Percentiles rank a stretch among this genome's conserved stretches.
Evolutionary conservation across 2,888 invertebrate species (phyloP).

Genomic region (Ochropleura leucogaster): DNA sequence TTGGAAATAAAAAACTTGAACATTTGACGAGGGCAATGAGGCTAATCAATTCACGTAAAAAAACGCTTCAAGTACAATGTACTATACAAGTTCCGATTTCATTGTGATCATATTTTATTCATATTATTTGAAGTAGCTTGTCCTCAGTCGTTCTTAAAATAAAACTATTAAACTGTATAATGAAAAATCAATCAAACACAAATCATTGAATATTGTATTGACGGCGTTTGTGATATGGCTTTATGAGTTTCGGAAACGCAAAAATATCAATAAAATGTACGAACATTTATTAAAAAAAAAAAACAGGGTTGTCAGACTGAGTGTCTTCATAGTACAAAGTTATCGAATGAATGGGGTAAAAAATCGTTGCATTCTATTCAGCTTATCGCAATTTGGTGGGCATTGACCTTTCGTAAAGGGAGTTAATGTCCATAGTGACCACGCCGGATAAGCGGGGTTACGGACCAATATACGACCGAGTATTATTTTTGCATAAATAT

Average conservation of each 20-base stretch:
- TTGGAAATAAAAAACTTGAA: slow-evolving; percentile 4
- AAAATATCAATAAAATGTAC: slow-evolving; percentile 33
- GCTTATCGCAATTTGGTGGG: slow-evolving; percentile 38
- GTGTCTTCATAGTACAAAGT: slow-evolving; percentile 16
- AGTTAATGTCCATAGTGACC: slow-evolving; percentile 34
- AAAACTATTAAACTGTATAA: slow-evolving; percentile 25
- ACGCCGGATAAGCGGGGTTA: slow-evolving; percentile 18
- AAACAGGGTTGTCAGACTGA: neutral
- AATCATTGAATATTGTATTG: slow-evolving; percentile 31
- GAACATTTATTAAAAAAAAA: slow-evolving; percentile 35
- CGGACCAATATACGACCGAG: slow-evolving; percentile 37
- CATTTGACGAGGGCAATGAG: slow-evolving; percentile 6
- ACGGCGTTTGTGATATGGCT: slow-evolving; percentile 1
- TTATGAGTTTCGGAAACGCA: slow-evolving; percentile 14
- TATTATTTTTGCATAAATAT: slow-evolving; percentile 62
- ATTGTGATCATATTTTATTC: slow-evolving; percentile 28
- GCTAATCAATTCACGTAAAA: neutral
- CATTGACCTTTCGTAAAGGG: slow-evolving; percentile 40
- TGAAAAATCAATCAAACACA: slow-evolving; percentile 41
- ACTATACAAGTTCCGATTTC: slow-evolving; percentile 8
- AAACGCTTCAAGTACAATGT: neutral
- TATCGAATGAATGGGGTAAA: slow-evolving; percentile 24
- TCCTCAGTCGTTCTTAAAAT: slow-evolving; percentile 13
- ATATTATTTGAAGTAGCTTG: slow-evolving; percentile 4
- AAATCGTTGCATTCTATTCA: slow-evolving; percentile 28